Conservation (phyloP, 2,113 vertebrate species). For the Thalassoma bifasciatum region DNA sequence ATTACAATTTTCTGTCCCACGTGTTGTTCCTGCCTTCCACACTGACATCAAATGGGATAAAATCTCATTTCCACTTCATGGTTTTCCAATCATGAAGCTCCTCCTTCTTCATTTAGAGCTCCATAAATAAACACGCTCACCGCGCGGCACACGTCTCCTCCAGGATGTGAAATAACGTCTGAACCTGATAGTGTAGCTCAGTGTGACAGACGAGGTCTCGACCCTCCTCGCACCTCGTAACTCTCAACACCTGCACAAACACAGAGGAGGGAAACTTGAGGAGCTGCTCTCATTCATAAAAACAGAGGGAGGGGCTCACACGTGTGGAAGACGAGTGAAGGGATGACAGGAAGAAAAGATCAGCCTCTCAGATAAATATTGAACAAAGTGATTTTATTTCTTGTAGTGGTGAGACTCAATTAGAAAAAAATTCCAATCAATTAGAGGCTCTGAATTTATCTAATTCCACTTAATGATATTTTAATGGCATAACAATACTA, state of each 20-base stretch:
- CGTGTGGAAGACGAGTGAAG: constrained; percentile 3
- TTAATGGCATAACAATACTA: too few species aligned
- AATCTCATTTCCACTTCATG: too few species aligned
- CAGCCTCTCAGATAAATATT: too few species aligned
- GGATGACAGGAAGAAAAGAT: constrained; percentile 5
- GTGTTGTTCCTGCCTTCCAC: too few species aligned
- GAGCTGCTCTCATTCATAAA: constrained; percentile 16
- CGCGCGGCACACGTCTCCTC: accelerated
- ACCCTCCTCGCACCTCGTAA: constrained; percentile 49
- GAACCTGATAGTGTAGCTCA: not conserved
- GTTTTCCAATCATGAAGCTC: not conserved
- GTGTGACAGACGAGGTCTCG: constrained; percentile 51
- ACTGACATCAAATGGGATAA: too few species aligned
- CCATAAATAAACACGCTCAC: not conserved
- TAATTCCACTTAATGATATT: too few species aligned
- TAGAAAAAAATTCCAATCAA: too few species aligned
- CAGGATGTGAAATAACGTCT: constrained; percentile 22
- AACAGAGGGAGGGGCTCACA: constrained; percentile 1
- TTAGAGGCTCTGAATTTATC: too few species aligned
- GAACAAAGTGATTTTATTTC: too few species aligned
- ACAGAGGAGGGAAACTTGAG: constrained; percentile 41
- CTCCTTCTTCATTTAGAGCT: not conserved
- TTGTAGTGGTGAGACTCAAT: too few species aligned
- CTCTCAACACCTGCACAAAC: constrained; percentile 63
- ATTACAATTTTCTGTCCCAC: too few species aligned